These are phyloP conservation scores for Argyresthia albistria DNA, from an alignment of 2,888 invertebrate species.

Conservation along the genomic window DNA sequence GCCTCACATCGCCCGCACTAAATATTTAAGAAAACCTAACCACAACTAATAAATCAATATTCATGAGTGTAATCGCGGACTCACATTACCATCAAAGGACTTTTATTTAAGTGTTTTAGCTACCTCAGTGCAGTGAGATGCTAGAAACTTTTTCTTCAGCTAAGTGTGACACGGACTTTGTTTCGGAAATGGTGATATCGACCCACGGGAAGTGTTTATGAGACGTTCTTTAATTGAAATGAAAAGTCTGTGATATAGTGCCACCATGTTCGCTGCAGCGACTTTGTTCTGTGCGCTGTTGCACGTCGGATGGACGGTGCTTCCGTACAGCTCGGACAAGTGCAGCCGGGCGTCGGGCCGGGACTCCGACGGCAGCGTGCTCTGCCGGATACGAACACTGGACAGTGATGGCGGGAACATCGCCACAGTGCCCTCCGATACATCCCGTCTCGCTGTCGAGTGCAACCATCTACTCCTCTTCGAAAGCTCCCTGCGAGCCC, in stretches of 20 bases:
- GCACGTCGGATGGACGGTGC: constrained; percentile 66
- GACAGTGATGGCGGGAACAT: constrained; percentile 79
- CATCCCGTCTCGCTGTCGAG: constrained; percentile 79
- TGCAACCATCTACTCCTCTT: constrained; percentile 85
- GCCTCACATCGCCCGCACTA: constrained; percentile 50
- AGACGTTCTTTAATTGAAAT: constrained; percentile 64
- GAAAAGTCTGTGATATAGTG: constrained; percentile 58
- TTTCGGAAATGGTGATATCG: constrained; percentile 73
- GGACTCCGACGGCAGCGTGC: constrained; percentile 68
- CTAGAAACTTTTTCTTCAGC: constrained; percentile 58
- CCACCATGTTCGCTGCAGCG: constrained; percentile 53
- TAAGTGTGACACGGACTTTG: constrained; percentile 62
- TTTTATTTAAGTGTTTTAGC: constrained; percentile 20
- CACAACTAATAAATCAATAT: constrained; percentile 31
- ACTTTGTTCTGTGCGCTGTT: constrained; percentile 66
- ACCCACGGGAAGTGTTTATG: constrained; percentile 70
- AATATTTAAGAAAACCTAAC: constrained; percentile 46
- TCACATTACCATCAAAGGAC: constrained; percentile 26
- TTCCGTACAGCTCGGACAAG: constrained; percentile 66
- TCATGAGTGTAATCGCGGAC: constrained; percentile 32
- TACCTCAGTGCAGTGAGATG: constrained; percentile 65
- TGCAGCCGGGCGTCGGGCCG: constrained; percentile 55
- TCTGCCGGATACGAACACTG: constrained; percentile 80
- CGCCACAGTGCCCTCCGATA: constrained; percentile 75
- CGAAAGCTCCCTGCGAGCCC: constrained; percentile 82